These are phyloP conservation scores for Anarrhichthys ocellatus DNA, from an alignment of 2,113 vertebrate genomes.

Conservation along the genomic window DNA sequence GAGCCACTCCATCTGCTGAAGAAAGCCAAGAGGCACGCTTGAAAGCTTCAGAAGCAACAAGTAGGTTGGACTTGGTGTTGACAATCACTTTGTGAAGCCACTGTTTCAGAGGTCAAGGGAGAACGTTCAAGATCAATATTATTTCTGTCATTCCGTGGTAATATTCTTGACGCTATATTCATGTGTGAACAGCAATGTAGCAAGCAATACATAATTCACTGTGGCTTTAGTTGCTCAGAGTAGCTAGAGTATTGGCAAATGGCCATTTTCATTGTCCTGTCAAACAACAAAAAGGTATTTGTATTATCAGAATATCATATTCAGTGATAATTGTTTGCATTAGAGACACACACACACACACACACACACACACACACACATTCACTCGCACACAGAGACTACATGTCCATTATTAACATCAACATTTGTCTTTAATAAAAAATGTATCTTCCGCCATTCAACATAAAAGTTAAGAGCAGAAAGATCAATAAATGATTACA, in stretches of 20 bases:
- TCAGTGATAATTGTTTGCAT: not conserved
- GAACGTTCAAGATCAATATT: not conserved
- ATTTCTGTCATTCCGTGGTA: not conserved
- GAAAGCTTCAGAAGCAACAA: not conserved
- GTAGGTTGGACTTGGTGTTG: too few relatives aligned
- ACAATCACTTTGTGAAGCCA: not conserved
- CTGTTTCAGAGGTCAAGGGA: not conserved
- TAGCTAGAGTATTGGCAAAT: not conserved
- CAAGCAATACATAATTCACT: not conserved
- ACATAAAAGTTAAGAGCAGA: not conserved
- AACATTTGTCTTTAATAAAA: conserved; percentile 16
- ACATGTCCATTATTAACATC: not conserved
- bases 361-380: not conserved
- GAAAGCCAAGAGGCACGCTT: not conserved
- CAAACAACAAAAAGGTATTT: not conserved
- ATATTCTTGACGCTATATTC: not conserved
- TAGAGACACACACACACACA: not conserved
- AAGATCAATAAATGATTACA: not conserved
- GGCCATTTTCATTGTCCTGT: not conserved
- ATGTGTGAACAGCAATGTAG: not conserved
- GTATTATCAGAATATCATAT: not conserved
- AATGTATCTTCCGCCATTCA: not conserved
- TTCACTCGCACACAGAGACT: not conserved
- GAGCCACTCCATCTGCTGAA: not conserved
- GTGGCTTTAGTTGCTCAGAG: not conserved